phyloP scores from a whole-genome alignment of 2,113 vertebrate genomes.

The Corythornis cristatus region DNA sequence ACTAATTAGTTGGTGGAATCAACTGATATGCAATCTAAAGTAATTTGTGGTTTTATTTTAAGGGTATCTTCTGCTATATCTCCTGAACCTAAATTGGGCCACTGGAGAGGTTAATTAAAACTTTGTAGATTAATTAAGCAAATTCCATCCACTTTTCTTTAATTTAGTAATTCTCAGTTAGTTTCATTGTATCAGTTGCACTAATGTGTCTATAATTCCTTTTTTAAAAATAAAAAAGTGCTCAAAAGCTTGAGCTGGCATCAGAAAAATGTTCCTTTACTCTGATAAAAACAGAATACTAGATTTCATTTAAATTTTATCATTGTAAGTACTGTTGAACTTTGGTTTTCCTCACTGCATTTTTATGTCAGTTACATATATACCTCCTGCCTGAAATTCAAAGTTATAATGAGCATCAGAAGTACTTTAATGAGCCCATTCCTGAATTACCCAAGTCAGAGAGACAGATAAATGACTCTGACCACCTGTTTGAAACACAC shows the following conservation, averaged over 20 bases:
- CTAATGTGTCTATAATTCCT: not conserved
- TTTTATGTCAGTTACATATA: not conserved
- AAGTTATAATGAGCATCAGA: not conserved
- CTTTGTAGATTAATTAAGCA: slow-evolving; percentile 55
- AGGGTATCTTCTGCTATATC: slow-evolving; percentile 43
- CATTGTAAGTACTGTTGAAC: not conserved
- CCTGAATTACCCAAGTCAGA: not conserved
- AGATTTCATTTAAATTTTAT: not conserved
- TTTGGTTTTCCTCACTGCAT: not conserved
- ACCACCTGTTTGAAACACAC: not conserved
- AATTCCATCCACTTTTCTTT: slow-evolving; percentile 53
- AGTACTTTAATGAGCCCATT: not conserved
- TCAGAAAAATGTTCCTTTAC: not conserved
- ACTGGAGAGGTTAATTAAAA: slow-evolving; percentile 69
- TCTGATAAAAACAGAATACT: not conserved
- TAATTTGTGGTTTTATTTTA: slow-evolving; percentile 54
- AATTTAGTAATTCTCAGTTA: slow-evolving; percentile 52
- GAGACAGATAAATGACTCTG: not conserved
- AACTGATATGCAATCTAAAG: slow-evolving; percentile 25
- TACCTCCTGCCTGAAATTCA: not conserved
- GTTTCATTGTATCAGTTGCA: slow-evolving; percentile 23
- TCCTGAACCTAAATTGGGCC: slow-evolving; percentile 11
- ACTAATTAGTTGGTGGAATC: slow-evolving; percentile 19
- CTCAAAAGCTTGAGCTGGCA: not conserved
- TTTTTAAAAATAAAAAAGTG: not conserved